phyloP scores from a whole-genome alignment of 2,797 vertebrate species.

The Macropus fuliginosus region DNA sequence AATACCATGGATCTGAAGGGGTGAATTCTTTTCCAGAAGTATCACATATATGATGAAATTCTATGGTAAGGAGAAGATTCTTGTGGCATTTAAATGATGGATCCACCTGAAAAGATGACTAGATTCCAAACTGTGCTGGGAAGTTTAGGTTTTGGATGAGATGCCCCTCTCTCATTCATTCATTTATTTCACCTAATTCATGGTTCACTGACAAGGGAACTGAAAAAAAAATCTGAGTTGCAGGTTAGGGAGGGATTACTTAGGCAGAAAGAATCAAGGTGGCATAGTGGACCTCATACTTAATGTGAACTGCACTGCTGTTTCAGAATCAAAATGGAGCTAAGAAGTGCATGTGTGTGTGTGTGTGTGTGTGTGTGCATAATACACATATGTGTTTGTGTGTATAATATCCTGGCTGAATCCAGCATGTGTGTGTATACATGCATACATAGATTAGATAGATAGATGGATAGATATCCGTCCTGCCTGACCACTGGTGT shows the following conservation, averaged over 20 bases:
- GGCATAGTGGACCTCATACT: slow-evolving; percentile 1
- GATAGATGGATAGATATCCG: too few relatives aligned
- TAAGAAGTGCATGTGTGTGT: background rate
- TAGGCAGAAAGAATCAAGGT: slow-evolving; percentile 8
- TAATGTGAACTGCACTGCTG: background rate
- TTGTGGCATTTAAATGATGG: background rate
- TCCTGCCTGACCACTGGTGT: background rate
- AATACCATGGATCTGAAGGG: background rate
- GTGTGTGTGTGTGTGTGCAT: too few relatives aligned
- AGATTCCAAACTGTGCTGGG: background rate
- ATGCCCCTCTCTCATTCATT: background rate
- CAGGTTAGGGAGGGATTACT: background rate
- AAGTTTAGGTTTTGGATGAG: background rate
- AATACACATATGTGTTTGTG: too few relatives aligned
- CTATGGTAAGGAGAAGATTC: background rate
- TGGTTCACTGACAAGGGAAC: background rate
- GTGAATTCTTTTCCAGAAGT: background rate
- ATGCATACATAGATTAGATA: background rate
- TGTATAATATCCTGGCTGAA: too few relatives aligned
- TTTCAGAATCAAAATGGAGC: background rate
- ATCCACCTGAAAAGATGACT: background rate
- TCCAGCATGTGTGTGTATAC: too few relatives aligned
- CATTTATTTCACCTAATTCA: slow-evolving; percentile 1
- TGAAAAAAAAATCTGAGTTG: slow-evolving; percentile 17
- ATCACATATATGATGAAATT: background rate